Base-by-base conservation (phyloP, 2,888 invertebrate species). In the Athalia rosae region DNA sequence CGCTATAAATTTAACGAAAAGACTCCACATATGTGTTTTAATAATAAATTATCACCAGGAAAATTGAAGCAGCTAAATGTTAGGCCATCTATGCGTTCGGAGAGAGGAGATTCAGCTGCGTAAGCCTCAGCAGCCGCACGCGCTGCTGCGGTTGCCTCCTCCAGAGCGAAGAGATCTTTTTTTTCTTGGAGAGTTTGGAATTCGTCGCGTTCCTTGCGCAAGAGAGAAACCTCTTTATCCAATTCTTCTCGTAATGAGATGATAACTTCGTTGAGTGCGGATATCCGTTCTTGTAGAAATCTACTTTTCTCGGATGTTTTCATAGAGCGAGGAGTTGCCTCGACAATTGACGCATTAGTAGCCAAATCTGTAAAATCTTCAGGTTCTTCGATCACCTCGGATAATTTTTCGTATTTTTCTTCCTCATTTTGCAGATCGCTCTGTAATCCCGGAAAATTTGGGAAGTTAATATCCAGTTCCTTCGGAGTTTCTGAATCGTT, bases 181-280 rank as follows among this genome's bases (percentile, higher is more conserved):
- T 79, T 81, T n/a, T 84, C 83, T 6, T 82, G 82, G 53, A 83
- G 80, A 4, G 79, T 28, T 77, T 83, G 82, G 47, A 84, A 81
- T 66, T 88, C 87, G 50, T 88, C 87, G 9, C 86, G 84, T 79
- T 90, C 89, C 64, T 85, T 87, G 73, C 83, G 85, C 90, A 89
- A 90, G n/a, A 86, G 80, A 73, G 84, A 83, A 56, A 85, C 80
- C 79, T 90, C 90, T 43, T 83, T 83, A 48, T 79, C 83, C 53
- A 90, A 66, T 77, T 87, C 84, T 66, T 85, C 80, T 66, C 84
- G 87, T 64, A 90, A 79, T 11, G 79, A 78, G 45, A 78, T 79
- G 80, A 90, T 87, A 1, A 87, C 83, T n/a, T 81, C 80, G 63
- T 86, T 82, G 6, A 90, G 82, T 4, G 80, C 80, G 28, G 81